Percentiles rank a stretch among this genome's conserved stretches.
phyloP scores from a whole-genome alignment of 1,140 invertebrate genomes.

The Helicorthomorpha holstii region DNA sequence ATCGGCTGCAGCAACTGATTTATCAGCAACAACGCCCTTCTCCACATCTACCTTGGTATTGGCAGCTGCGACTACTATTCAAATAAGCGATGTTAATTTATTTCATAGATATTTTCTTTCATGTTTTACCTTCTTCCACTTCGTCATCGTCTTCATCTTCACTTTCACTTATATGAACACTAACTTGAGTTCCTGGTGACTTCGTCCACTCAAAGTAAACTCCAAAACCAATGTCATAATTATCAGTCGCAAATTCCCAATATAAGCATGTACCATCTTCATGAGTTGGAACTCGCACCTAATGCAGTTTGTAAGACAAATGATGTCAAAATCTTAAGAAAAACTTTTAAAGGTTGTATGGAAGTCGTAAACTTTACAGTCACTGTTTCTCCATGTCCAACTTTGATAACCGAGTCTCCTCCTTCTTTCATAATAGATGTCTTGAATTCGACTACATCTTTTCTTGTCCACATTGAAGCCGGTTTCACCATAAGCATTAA shows the following conservation, averaged over 20 bases:
- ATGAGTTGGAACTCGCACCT: conserved; percentile 90
- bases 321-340: conserved; percentile 6
- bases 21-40: conserved; percentile 2
- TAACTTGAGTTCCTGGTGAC: conserved; percentile 58
- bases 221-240: conserved; percentile 97
- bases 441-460: conserved; percentile 84
- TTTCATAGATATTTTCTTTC: no score
- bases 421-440: conserved; percentile 63
- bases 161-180: conserved; percentile 74
- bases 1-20: conserved; percentile 14
- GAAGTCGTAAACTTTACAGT: conserved; percentile 39
- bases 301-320: neutral
- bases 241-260: conserved; percentile 99
- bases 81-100: no score
- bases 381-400: conserved; percentile 93
- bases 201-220: conserved; percentile 97
- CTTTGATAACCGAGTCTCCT: conserved; percentile 83
- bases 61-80: no score
- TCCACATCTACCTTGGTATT: conserved; percentile 8
- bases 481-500: conserved; percentile 35
- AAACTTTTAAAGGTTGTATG: conserved; percentile 7
- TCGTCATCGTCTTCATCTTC: conserved; percentile 77
- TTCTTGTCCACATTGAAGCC: conserved; percentile 86
- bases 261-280: conserved; percentile 84
- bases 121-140: conserved; percentile 29